These are phyloP conservation scores for Zaprionus tsacasi DNA, from an alignment of 1,140 invertebrate species.

Conservation along the genomic window DNA sequence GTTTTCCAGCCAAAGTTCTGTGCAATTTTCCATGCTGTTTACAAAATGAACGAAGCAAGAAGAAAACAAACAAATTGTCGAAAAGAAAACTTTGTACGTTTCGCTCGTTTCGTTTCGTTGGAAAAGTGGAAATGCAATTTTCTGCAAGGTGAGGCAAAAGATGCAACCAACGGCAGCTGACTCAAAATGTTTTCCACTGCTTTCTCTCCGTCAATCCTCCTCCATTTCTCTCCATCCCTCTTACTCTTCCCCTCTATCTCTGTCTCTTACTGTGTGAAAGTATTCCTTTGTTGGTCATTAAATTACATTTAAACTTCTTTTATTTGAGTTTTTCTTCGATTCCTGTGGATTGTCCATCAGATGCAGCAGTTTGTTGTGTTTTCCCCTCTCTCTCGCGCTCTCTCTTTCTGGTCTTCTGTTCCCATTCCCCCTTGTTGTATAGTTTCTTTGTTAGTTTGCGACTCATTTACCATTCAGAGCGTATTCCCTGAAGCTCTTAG, in stretches of 20 bases:
- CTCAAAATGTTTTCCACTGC: conserved; percentile 39
- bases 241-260: not conserved
- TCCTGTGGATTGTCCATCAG: conserved; percentile 9
- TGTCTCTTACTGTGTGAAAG: conserved; percentile 34
- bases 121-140: conserved; percentile 66
- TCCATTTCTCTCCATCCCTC: not conserved
- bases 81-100: conserved; percentile 74
- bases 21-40: conserved; percentile 78
- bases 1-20: conserved; percentile 66
- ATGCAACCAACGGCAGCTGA: conserved; percentile 44
- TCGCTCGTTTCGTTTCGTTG: conserved; percentile 40
- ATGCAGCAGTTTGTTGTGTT: not conserved
- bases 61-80: conserved; percentile 77
- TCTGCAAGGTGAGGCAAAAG: conserved; percentile 41
- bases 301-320: conserved; percentile 65
- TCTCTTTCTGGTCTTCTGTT: not conserved
- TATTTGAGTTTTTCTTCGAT: conserved; percentile 45
- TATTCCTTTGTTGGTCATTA: conserved; percentile 73
- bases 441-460: conserved; percentile 18
- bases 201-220: not conserved
- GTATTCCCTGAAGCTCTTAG: not conserved
- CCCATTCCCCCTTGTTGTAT: not conserved
- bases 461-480: conserved; percentile 26
- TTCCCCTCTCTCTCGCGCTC: not conserved
- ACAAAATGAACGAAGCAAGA: conserved; percentile 71